Evolutionary conservation across 2,888 invertebrate genomes (phyloP).

Genomic region (Branchellion lobata): DNA sequence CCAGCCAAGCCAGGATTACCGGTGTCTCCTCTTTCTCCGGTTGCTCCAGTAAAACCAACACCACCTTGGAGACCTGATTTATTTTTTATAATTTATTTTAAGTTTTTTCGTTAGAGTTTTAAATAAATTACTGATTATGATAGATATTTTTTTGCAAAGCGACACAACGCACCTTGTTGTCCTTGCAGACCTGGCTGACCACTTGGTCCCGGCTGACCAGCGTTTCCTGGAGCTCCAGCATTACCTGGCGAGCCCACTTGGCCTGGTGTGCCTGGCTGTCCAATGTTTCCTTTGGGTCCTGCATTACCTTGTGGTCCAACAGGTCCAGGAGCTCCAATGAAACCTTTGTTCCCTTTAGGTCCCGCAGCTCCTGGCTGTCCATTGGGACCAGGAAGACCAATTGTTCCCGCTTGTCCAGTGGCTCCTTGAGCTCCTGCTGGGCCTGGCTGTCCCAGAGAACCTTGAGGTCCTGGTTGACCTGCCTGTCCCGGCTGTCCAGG

Average conservation of each 20-base stretch:
- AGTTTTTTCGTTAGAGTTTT: no score
- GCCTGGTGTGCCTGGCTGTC: constrained; percentile 49
- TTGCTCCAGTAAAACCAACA: constrained; percentile 61
- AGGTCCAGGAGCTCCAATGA: constrained; percentile 47
- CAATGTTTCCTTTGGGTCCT: constrained; percentile 40
- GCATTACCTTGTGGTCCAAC: constrained; percentile 46
- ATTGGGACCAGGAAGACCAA: constrained; percentile 18
- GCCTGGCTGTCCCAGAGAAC: constrained; percentile 34
- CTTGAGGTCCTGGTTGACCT: not conserved
- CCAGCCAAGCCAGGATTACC: constrained; percentile 35
- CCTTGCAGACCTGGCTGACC: constrained; percentile 42
- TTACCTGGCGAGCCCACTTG: constrained; percentile 47
- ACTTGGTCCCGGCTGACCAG: constrained; percentile 2
- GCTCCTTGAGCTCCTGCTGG: constrained; percentile 41
- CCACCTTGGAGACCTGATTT: constrained; percentile 64
- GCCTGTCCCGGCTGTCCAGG: constrained; percentile 1
- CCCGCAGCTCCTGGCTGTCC: constrained; percentile 49
- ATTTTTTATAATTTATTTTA: not conserved
- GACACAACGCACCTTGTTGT: constrained; percentile 38
- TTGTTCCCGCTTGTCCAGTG: constrained; percentile 21
- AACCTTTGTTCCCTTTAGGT: constrained; percentile 46
- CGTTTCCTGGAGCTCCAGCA: constrained; percentile 32
- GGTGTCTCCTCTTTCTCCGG: constrained; percentile 45
- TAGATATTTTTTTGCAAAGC: no score
- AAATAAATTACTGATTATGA: constrained; percentile 1